Evolutionary conservation across 2,113 vertebrate species (phyloP).

Genomic region (Zosterops hypoxanthus): DNA sequence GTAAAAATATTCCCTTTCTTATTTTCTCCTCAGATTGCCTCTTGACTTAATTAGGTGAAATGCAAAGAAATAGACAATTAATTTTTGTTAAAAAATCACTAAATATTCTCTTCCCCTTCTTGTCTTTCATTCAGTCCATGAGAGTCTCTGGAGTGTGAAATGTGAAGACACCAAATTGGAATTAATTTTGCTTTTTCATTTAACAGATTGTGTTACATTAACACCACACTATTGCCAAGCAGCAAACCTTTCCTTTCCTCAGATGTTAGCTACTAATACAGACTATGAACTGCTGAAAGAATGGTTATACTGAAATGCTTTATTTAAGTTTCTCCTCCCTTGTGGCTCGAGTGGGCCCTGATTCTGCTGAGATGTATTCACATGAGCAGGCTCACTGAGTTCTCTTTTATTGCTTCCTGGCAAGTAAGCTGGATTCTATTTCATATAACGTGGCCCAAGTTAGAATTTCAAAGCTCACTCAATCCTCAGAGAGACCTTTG

Average conservation of each 20-base stretch:
- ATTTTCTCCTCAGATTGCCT: not conserved
- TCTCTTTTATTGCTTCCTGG: constrained; percentile 54
- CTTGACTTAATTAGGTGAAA: constrained; percentile 14
- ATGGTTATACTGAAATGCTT: constrained; percentile 48
- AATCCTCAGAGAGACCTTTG: constrained; percentile 30
- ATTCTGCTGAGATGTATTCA: constrained; percentile 42
- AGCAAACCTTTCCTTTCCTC: constrained; percentile 59
- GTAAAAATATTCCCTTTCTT: not conserved
- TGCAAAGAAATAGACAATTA: not conserved
- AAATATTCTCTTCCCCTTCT: not conserved
- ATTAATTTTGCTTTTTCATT: constrained; percentile 71
- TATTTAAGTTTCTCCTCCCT: constrained; percentile 55
- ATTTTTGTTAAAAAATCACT: not conserved
- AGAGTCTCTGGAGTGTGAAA: constrained; percentile 68
- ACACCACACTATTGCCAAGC: constrained; percentile 60
- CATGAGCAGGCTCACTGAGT: constrained; percentile 13
- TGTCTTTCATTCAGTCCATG: constrained; percentile 53
- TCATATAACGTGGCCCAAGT: constrained; percentile 18
- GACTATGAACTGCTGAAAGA: constrained; percentile 35
- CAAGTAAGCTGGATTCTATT: constrained; percentile 44
- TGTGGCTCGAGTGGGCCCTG: not conserved
- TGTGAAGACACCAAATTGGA: constrained; percentile 68
- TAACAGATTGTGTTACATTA: constrained; percentile 71
- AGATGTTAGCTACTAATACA: constrained; percentile 64
- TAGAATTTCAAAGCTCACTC: constrained; percentile 50